A percentile compares a stretch with the other conserved stretches of the same genome.
Conservation (phyloP, 2,113 vertebrate genomes). For the Menidia beryllina region DNA sequence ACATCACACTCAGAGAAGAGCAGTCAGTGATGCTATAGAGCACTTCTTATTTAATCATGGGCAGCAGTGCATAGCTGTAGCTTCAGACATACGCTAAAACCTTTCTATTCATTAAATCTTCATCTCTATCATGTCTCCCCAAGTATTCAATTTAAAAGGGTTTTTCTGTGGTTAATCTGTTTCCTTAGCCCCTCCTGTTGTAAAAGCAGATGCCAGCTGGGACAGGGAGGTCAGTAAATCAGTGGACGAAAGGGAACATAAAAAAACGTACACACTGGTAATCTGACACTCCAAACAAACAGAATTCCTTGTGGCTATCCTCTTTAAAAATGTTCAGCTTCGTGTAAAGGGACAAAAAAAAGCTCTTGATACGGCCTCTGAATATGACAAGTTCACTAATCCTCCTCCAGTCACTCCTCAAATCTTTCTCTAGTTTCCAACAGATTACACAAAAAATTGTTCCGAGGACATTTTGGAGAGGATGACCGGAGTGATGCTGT, state of each 20-base stretch:
- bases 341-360: slow-evolving; percentile 10
- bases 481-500: slow-evolving; percentile 44
- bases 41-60: too few relatives aligned
- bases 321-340: slow-evolving; percentile 24
- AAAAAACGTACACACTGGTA: neutral
- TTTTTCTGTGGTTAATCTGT: too few relatives aligned
- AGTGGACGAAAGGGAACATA: slow-evolving; percentile 3
- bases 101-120: too few relatives aligned
- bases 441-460: slow-evolving; percentile 37
- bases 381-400: slow-evolving; percentile 24
- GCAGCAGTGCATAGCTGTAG: too few relatives aligned
- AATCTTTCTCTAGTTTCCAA: slow-evolving; percentile 38
- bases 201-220: neutral
- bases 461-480: slow-evolving; percentile 42
- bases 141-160: too few relatives aligned
- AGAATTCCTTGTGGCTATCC: slow-evolving; percentile 8
- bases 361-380: slow-evolving; percentile 25
- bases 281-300: slow-evolving; percentile 16
- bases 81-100: too few relatives aligned
- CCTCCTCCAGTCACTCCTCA: slow-evolving; percentile 10
- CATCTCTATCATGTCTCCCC: too few relatives aligned
- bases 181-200: neutral
- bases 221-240: neutral
- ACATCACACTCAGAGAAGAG: too few relatives aligned
- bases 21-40: too few relatives aligned